phyloP scores from a whole-genome alignment of 2,888 invertebrate genomes.

The Teinopalpus imperialis region DNA sequence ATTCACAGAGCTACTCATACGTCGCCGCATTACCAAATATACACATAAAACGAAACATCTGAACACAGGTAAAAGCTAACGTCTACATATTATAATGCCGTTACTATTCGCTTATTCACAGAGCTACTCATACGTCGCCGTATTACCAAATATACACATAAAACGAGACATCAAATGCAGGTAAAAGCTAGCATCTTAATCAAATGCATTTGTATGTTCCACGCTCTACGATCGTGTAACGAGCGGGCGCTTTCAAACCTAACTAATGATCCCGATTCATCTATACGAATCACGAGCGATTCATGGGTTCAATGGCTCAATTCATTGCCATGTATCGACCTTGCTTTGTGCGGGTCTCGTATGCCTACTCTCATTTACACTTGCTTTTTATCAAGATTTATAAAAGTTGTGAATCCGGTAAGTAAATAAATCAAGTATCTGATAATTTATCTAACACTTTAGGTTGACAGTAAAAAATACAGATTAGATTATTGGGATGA shows the following conservation, averaged over 20 bases:
- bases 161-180: neutral
- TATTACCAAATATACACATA: conserved; percentile 10
- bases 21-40: no score
- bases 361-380: neutral
- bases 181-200: conserved; percentile 15
- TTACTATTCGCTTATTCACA: no score
- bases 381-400: conserved; percentile 1
- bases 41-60: conserved; percentile 1
- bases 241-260: conserved; percentile 26
- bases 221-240: conserved; percentile 18
- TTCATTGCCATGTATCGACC: conserved; percentile 21
- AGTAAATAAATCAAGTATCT: no score
- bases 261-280: conserved; percentile 30
- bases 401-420: no score
- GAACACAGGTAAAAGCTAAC: no score
- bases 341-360: neutral
- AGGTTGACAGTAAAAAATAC: no score
- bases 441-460: no score
- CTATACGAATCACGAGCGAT: conserved; percentile 31
- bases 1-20: no score
- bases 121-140: no score
- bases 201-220: conserved; percentile 18
- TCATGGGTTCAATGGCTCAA: conserved; percentile 31
- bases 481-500: no score
- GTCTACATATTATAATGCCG: no score